Evolutionary conservation across 1,140 invertebrate genomes (phyloP).

Genomic region (Pogonomyrmex californicus): DNA sequence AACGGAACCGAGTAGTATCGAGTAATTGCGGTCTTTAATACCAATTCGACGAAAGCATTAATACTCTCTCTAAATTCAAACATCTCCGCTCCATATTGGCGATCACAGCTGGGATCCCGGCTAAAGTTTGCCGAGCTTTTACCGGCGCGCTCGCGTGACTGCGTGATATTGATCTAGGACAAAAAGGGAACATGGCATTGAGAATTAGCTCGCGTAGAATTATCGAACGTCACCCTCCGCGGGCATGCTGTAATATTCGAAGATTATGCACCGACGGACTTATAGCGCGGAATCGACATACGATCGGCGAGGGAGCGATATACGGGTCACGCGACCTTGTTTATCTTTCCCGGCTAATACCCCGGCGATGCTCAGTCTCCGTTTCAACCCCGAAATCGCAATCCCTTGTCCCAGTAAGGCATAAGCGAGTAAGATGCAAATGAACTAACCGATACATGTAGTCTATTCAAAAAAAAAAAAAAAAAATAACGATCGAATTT

Average conservation of each 20-base stretch:
- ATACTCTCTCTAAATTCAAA: slow-evolving; percentile 28
- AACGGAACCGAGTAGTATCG: background rate
- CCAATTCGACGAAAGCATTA: background rate
- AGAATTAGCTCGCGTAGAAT: slow-evolving; percentile 16
- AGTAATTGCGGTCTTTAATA: background rate
- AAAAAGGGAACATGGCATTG: slow-evolving; percentile 29
- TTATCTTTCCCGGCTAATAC: slow-evolving; percentile 79
- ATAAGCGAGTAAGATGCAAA: slow-evolving; percentile 24
- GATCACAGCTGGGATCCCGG: background rate
- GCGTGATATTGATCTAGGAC: slow-evolving; percentile 67
- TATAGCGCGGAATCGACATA: slow-evolving; percentile 57
- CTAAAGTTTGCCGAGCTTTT: slow-evolving; percentile 68
- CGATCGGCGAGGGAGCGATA: slow-evolving; percentile 53
- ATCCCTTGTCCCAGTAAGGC: slow-evolving; percentile 1
- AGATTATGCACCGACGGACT: slow-evolving; percentile 61
- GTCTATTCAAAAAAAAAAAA: background rate
- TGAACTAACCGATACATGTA: slow-evolving; percentile 26
- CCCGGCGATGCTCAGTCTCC: slow-evolving; percentile 34
- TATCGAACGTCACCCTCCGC: slow-evolving; percentile 38
- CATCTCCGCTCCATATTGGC: background rate
- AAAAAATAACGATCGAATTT: background rate
- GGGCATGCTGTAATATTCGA: slow-evolving; percentile 43
- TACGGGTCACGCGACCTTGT: slow-evolving; percentile 77
- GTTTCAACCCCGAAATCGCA: slow-evolving; percentile 11
- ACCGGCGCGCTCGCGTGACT: slow-evolving; percentile 1